phyloP scores from a whole-genome alignment of 2,113 vertebrate genomes.

The cat (Felis catus) region F.catus_Fca126_mat1.0 CM031414.1:55450001-55450500 shows the following conservation, averaged over 20 bases:
- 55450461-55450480: background rate
- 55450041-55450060: background rate
- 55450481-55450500: background rate
- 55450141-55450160: too few species aligned
- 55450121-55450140: too few species aligned
- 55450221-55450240: too few species aligned
- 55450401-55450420: background rate
- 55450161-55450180: too few species aligned
- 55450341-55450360: background rate
- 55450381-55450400: background rate
- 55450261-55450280: background rate
- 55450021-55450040: background rate
- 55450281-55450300: background rate
- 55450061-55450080: background rate
- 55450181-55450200: too few species aligned
- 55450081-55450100: too few species aligned
- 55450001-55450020: background rate
- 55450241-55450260: too few species aligned
- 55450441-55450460: background rate
- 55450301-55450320: background rate
- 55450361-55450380: background rate
- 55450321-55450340: background rate
- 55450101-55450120: too few species aligned
- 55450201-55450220: too few species aligned
- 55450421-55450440: background rate